Percentiles rank a stretch among this genome's conserved stretches.
Conservation (phyloP, 64 coral and sea anemone genomes). For the Pocillopora damicornis region DNA sequence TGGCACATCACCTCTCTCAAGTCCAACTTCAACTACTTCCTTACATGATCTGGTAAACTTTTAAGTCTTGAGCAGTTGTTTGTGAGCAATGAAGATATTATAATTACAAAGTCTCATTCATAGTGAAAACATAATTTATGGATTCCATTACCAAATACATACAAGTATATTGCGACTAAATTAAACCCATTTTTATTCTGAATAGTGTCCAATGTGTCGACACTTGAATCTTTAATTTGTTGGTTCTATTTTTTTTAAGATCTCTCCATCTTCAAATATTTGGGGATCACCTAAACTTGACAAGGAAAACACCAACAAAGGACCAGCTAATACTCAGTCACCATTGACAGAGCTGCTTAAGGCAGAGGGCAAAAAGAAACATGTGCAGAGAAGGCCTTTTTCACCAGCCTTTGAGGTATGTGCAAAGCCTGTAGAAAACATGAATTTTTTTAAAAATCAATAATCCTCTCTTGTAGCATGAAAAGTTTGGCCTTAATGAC, state of each 20-base stretch:
- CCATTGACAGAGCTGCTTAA: constrained; percentile 35
- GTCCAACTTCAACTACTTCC: constrained; percentile 84
- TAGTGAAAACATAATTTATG: neutral
- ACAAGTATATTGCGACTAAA: neutral
- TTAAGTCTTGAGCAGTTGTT: neutral
- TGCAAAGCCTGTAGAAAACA: no score
- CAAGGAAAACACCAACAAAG: constrained; percentile 72
- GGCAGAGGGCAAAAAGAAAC: constrained; percentile 42
- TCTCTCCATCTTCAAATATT: constrained; percentile 77
- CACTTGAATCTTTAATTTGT: neutral
- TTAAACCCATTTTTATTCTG: no score
- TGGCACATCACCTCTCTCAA: constrained; percentile 82
- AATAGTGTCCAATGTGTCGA: no score
- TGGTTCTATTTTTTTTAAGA: constrained; percentile 48
- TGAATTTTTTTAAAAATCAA: neutral
- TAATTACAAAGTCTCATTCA: neutral
- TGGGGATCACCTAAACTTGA: constrained; percentile 74
- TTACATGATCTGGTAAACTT: constrained; percentile 77
- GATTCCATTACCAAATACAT: neutral
- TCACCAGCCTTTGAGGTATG: constrained; percentile 91
- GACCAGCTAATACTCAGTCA: constrained; percentile 40
- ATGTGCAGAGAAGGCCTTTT: constrained; percentile 52
- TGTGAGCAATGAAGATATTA: neutral
- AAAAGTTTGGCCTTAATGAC: no score
- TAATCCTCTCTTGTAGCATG: no score